Evolutionary conservation across 2,888 invertebrate genomes (phyloP).

Genomic region (Scelioninae gen. 1): DNA sequence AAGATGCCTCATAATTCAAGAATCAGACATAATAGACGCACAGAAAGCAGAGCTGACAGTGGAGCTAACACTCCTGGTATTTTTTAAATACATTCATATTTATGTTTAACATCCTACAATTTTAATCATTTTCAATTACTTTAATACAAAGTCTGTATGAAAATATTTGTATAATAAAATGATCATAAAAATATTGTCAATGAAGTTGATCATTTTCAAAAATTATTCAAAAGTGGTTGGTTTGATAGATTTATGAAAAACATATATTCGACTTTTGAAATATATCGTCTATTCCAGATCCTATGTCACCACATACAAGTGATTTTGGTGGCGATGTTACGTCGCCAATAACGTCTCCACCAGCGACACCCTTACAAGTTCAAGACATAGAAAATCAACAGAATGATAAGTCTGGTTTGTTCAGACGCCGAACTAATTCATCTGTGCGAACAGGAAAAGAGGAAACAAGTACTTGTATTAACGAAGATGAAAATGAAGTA

Average conservation of each 20-base stretch:
- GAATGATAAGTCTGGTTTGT: slow-evolving; percentile 74
- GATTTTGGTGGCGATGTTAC: slow-evolving; percentile 84
- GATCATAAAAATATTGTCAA: too few species aligned
- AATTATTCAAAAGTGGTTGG: too few species aligned
- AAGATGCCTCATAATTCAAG: slow-evolving; percentile 85
- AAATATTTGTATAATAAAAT: too few species aligned
- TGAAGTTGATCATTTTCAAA: too few species aligned
- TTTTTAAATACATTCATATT: neutral
- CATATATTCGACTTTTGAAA: slow-evolving; percentile 14
- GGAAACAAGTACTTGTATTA: slow-evolving; percentile 73
- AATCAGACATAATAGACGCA: slow-evolving; percentile 87
- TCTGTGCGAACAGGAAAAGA: slow-evolving; percentile 79
- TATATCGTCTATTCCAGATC: slow-evolving; percentile 84
- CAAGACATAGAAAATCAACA: slow-evolving; percentile 80
- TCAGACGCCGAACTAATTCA: slow-evolving; percentile 80
- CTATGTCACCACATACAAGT: slow-evolving; percentile 87
- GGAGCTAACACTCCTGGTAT: slow-evolving; percentile 89
- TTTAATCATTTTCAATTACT: too few species aligned
- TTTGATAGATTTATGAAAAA: too few species aligned
- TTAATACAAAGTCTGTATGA: too few species aligned
- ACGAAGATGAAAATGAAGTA: slow-evolving; percentile 82
- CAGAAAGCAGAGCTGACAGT: slow-evolving; percentile 88
- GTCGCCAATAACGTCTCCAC: slow-evolving; percentile 85
- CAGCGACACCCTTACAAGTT: slow-evolving; percentile 84
- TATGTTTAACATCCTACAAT: too few species aligned